Evolutionary conservation across 2,113 vertebrate genomes (phyloP).

Genomic region (Illadopsis cleaveri): DNA sequence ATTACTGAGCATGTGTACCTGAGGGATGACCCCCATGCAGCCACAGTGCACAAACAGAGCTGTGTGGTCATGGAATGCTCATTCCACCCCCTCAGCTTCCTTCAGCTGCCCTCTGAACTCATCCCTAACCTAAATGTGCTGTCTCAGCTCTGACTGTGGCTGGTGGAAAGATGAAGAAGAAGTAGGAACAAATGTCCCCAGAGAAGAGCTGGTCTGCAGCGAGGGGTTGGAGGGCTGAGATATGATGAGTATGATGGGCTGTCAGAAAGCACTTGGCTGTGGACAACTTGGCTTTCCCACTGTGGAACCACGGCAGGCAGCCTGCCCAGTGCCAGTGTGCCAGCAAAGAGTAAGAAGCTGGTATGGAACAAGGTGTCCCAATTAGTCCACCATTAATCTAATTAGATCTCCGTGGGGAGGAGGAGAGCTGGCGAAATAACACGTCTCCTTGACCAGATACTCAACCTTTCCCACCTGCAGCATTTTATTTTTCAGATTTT

Average conservation of each 20-base stretch:
- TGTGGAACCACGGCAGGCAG: not conserved
- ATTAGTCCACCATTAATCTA: constrained; percentile 7
- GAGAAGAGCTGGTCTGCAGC: not conserved
- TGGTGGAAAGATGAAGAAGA: not conserved
- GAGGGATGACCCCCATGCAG: rapidly evolving
- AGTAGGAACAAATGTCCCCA: not conserved
- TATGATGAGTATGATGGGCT: not conserved
- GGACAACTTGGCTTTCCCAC: not conserved
- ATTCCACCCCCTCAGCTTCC: not conserved
- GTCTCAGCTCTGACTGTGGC: not conserved
- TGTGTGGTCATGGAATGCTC: not conserved
- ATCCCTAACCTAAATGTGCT: rapidly evolving
- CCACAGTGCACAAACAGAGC: rapidly evolving
- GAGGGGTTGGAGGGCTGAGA: not conserved
- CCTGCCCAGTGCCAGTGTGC: not conserved
- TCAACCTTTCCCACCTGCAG: not conserved
- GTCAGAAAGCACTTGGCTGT: not conserved
- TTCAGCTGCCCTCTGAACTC: not conserved
- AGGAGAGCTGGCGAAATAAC: not conserved
- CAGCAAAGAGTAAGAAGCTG: not conserved
- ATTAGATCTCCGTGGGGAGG: not conserved
- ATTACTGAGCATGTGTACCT: not conserved
- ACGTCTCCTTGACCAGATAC: not conserved
- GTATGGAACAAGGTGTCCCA: not conserved
- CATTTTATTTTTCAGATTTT: constrained; percentile 6